A percentile compares a stretch with the other conserved stretches of the same genome.
Conservation (phyloP, 2,888 invertebrate genomes). For the Synanthedon andrenaeformis region DNA sequence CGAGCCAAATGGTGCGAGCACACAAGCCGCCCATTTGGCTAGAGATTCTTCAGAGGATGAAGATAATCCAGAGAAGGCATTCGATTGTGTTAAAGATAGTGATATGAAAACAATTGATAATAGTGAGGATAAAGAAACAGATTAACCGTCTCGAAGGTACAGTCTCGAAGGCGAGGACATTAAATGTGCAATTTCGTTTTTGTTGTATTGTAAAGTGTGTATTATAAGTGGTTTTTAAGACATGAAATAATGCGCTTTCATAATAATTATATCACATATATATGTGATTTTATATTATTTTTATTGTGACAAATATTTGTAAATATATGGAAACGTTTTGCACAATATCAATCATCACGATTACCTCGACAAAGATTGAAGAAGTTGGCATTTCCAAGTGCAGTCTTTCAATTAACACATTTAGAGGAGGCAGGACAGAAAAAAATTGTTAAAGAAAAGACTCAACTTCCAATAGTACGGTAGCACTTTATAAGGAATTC, state of each 20-base stretch:
- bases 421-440: constrained; percentile 42
- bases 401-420: constrained; percentile 42
- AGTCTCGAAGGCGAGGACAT: constrained; percentile 65
- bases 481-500: constrained; percentile 42
- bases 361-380: constrained; percentile 95
- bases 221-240: constrained; percentile 18
- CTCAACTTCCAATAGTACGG: constrained; percentile 56
- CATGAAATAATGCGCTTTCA: not conserved
- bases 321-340: constrained; percentile 63
- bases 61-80: constrained; percentile 42
- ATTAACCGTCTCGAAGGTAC: constrained; percentile 76
- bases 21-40: constrained; percentile 33
- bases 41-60: constrained; percentile 71
- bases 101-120: constrained; percentile 55
- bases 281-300: constrained; percentile 15
- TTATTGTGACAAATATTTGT: constrained; percentile 59
- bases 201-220: constrained; percentile 56
- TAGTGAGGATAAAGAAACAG: constrained; percentile 65
- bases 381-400: constrained; percentile 79
- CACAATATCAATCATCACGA: constrained; percentile 75
- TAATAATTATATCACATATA: not conserved
- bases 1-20: constrained; percentile 51
- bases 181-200: constrained; percentile 67
- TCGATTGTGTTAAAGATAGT: constrained; percentile 61
- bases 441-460: constrained; percentile 37